These are phyloP conservation scores for Meles meles DNA, from an alignment of 2,113 vertebrate genomes.

Conservation along the genomic window DNA sequence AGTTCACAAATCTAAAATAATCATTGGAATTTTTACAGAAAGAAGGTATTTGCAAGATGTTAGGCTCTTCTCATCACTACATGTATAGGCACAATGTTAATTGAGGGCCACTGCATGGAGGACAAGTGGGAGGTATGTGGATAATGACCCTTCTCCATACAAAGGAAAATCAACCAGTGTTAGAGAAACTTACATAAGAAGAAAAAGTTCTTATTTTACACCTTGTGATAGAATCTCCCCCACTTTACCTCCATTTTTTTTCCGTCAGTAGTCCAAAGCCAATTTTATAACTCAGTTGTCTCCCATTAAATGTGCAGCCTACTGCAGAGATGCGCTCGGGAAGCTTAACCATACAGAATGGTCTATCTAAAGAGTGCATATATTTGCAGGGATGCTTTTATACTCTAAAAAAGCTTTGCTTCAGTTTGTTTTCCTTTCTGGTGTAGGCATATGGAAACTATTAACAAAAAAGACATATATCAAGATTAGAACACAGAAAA, in stretches of 20 bases:
- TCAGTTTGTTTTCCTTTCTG: neutral
- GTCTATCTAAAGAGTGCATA: neutral
- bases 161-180: neutral
- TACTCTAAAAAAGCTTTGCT: conserved; percentile 36
- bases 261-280: conserved; percentile 59
- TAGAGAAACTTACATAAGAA: conserved; percentile 2
- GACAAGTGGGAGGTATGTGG: neutral
- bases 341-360: conserved; percentile 38
- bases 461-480: conserved; percentile 42
- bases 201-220: conserved; percentile 37
- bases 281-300: conserved; percentile 68
- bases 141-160: neutral
- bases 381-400: conserved; percentile 23
- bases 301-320: conserved; percentile 47
- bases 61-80: neutral
- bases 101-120: neutral
- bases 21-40: neutral
- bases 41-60: neutral
- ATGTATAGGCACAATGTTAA: neutral
- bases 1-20: neutral
- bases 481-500: conserved; percentile 25
- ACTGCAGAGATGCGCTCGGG: conserved; percentile 30
- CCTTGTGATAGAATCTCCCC: conserved; percentile 37
- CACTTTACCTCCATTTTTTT: conserved; percentile 56
- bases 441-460: conserved; percentile 17